Conservation (phyloP, 2,113 vertebrate species). For the Platanista minor region DNA sequence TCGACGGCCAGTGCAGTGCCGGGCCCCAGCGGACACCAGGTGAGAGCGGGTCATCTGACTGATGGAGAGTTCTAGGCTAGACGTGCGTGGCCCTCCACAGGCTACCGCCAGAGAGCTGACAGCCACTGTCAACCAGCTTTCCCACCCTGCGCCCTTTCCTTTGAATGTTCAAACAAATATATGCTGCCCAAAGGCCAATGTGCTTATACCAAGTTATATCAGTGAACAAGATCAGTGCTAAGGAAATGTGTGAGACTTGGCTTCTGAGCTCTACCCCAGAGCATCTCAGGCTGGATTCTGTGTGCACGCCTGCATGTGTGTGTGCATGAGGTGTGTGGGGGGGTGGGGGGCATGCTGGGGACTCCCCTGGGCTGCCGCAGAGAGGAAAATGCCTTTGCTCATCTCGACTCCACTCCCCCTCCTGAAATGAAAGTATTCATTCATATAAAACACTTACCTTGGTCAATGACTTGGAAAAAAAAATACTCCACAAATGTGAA, state of each 20-base stretch:
- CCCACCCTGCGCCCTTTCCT: neutral
- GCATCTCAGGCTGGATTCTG: neutral
- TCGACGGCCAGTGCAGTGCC: fast-evolving
- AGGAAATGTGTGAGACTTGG: neutral
- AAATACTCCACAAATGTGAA: neutral
- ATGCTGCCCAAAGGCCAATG: neutral
- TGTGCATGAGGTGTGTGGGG: fast-evolving
- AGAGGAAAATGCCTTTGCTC: neutral
- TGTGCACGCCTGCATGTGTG: too few relatives aligned
- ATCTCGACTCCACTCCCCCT: neutral
- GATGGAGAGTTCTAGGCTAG: neutral
- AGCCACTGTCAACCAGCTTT: neutral
- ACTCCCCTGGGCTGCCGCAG: neutral
- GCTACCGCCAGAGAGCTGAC: neutral
- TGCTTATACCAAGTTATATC: neutral
- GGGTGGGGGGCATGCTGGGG: neutral
- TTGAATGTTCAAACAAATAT: neutral
- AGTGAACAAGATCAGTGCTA: neutral
- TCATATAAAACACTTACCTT: neutral
- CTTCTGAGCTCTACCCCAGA: neutral
- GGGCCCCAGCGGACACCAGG: neutral
- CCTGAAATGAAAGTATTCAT: neutral
- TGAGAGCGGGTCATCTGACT: neutral
- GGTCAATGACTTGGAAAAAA: neutral
- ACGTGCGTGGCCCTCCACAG: neutral